phyloP scores from a whole-genome alignment of 2,113 vertebrate species.

The Bufo bufo region DNA sequence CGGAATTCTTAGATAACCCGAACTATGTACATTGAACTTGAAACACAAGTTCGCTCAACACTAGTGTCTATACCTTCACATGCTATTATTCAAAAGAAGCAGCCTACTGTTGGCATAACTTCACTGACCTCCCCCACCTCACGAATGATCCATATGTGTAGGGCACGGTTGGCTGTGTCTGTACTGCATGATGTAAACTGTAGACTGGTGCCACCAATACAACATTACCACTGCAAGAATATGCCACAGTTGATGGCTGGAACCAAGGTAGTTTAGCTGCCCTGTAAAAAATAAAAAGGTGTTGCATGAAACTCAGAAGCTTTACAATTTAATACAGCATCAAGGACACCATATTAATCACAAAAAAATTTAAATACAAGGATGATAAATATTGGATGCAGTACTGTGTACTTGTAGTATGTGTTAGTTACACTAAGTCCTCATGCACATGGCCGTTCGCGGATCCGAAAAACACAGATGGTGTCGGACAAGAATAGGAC shows the following conservation, averaged over 20 bases:
- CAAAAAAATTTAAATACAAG: no score
- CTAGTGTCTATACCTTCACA: background rate
- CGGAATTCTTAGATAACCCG: no score
- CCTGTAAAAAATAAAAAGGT: slow-evolving; percentile 70
- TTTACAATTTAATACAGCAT: no score
- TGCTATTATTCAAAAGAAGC: background rate
- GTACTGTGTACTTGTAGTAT: no score
- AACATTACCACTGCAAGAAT: slow-evolving; percentile 92
- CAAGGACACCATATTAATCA: background rate
- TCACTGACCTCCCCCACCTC: slow-evolving; percentile 64
- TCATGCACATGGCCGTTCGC: no score
- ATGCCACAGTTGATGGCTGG: slow-evolving; percentile 97
- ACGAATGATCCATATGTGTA: slow-evolving; percentile 64
- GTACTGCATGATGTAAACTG: slow-evolving; percentile 87
- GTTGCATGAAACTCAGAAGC: background rate
- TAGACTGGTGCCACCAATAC: slow-evolving; percentile 97
- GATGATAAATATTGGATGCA: no score
- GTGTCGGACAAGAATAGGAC: no score
- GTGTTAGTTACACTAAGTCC: no score
- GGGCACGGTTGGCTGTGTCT: slow-evolving; percentile 88
- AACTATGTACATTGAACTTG: no score
- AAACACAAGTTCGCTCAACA: no score
- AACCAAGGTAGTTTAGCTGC: slow-evolving; percentile 95
- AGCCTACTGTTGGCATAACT: background rate
- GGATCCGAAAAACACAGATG: no score